Evolutionary conservation across 1,140 invertebrate species (phyloP), one percentile per base, ranked within the genome.

Genomic region (Battus philenor): DNA sequence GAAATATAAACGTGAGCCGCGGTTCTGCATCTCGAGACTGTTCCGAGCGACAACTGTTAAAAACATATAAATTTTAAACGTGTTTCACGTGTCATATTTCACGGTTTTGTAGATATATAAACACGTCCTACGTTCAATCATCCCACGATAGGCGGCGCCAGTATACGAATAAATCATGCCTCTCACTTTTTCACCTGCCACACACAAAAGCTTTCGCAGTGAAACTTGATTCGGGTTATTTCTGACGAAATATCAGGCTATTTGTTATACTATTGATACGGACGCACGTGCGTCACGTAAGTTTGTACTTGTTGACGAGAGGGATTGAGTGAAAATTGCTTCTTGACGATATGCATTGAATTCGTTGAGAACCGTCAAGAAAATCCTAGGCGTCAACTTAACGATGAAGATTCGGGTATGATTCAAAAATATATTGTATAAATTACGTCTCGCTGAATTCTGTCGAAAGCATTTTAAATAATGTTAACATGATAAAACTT

Each of bases 221-320:
- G 75, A 82, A 85, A 85, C 78, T 82, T 85, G 81, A 85, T 85
- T 82, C 77, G 74, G 74, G 76, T 85, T 82, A 81, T 82, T 85
- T 82, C 78, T 82, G 78, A 78, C 75, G 75, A 76, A 85, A 85
- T 85, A 82, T 80, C 71, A 81, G 75, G 69, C 78, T 80, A 85
- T 85, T 82, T 82, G 76, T 85, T 85, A 82, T 85, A 82, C 76
- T 82, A 82, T 85, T 79, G 74, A 82, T 85, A 79, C 49, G 64
- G 62, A 77, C 65, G 74, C 75, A 79, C 76, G 76, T 81, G 76
- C 68, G 65, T 54, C 57, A 64, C 76, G 65, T 81, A 79, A 79
- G 72, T 80, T 73, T 79, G 77, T 75, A 79, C 75, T 76, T 76
- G 75, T 78, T 79, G 70, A 75, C 61, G 66, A 79, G 67, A 73